phyloP scores from a whole-genome alignment of 2,113 vertebrate genomes.

The Quiscalus mexicanus region DNA sequence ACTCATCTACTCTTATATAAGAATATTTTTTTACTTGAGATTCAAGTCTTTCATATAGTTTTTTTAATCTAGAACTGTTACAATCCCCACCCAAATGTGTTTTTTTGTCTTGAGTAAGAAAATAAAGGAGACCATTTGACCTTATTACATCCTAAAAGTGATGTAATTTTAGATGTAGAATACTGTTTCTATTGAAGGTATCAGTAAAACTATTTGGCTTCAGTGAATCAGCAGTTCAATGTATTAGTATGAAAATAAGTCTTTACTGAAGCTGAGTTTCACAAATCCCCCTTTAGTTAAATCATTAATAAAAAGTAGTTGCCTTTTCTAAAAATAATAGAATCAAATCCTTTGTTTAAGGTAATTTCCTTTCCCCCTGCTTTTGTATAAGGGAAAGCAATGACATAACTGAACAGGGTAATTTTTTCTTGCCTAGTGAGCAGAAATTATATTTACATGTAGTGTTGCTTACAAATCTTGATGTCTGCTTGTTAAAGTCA shows the following conservation, averaged over 20 bases:
- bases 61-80: neutral
- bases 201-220: neutral
- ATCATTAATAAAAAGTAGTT: neutral
- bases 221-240: neutral
- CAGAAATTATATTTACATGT: neutral
- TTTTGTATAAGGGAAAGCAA: neutral
- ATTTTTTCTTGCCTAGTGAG: neutral
- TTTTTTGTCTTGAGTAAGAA: neutral
- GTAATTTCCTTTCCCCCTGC: neutral
- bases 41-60: neutral
- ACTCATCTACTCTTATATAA: neutral
- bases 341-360: neutral
- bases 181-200: neutral
- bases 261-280: neutral
- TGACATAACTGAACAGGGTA: neutral
- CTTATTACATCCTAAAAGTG: neutral
- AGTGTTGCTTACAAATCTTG: neutral
- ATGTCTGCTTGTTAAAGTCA: neutral
- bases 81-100: fast-evolving
- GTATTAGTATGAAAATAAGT: neutral
- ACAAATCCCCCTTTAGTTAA: neutral
- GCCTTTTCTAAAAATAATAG: neutral
- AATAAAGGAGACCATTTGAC: neutral
- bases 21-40: neutral
- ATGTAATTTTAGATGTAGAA: neutral